Evolutionary conservation across 2,888 invertebrate species (phyloP).

Genomic region (Lordiphosa andalusiaca): DNA sequence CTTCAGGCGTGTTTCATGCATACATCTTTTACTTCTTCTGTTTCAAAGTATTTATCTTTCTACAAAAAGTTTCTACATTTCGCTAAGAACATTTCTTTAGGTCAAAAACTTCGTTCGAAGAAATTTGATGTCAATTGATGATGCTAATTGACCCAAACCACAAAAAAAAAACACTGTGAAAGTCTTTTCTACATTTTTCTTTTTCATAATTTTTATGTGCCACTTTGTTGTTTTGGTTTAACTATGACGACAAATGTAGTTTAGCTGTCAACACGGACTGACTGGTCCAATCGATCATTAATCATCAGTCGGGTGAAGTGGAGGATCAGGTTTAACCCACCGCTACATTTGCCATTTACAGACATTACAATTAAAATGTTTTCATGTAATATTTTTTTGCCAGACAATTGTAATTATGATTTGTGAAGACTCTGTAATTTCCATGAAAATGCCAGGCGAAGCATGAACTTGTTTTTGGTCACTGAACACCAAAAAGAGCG

Average conservation of each 20-base stretch:
- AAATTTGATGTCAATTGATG: slow-evolving; percentile 22
- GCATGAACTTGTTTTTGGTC: slow-evolving; percentile 67
- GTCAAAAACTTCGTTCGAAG: not conserved
- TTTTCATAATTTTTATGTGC: slow-evolving; percentile 33
- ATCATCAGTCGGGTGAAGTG: slow-evolving; percentile 8
- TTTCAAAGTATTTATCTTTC: not conserved
- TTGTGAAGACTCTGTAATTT: slow-evolving; percentile 43
- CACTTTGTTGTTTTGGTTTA: slow-evolving; percentile 26
- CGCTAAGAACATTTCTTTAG: slow-evolving; percentile 34
- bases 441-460: slow-evolving; percentile 48
- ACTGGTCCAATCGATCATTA: slow-evolving; percentile 48
- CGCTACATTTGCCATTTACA: slow-evolving; percentile 43
- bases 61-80: slow-evolving; percentile 18
- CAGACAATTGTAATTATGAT: slow-evolving; percentile 41
- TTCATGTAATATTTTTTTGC: slow-evolving; percentile 30
- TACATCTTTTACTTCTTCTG: not conserved
- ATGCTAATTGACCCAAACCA: slow-evolving; percentile 43
- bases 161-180: slow-evolving; percentile 41
- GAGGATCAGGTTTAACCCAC: slow-evolving; percentile 12
- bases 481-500: slow-evolving; percentile 36
- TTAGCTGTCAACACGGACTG: slow-evolving; percentile 50
- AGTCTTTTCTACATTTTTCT: slow-evolving; percentile 33
- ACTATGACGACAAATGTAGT: slow-evolving; percentile 48
- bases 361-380: slow-evolving; percentile 65
- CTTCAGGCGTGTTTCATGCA: no score